A percentile compares a stretch with the other conserved stretches of the same genome.
Conservation (phyloP, 2,797 vertebrate genomes). For the Danio tinwini region DNA sequence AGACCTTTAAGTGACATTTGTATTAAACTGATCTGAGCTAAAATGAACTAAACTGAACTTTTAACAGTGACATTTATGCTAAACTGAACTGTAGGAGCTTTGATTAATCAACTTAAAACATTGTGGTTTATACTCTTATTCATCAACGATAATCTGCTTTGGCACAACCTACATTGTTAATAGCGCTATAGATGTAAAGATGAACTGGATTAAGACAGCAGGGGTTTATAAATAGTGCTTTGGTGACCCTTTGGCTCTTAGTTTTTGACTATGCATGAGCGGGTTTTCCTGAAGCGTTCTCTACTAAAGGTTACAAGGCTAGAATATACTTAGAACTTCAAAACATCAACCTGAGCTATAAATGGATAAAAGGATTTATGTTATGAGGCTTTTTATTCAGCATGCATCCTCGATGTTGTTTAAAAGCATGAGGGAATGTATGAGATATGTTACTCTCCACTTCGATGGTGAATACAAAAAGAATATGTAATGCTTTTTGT, state of each 20-base stretch:
- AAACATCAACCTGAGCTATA: conserved; percentile 7
- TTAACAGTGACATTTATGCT: too few species aligned
- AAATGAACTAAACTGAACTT: too few species aligned
- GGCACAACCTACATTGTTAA: too few species aligned
- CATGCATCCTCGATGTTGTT: background rate
- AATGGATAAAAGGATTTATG: background rate
- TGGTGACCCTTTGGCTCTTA: background rate
- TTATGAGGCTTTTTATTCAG: background rate
- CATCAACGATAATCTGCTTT: too few species aligned
- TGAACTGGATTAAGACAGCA: background rate
- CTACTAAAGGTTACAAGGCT: background rate
- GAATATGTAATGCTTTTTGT: conserved; percentile 1
- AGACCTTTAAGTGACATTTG: too few species aligned
- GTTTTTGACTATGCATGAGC: background rate
- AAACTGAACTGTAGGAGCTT: too few species aligned
- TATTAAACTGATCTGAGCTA: too few species aligned
- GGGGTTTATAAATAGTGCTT: conserved; percentile 15
- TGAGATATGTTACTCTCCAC: background rate
- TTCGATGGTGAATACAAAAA: background rate
- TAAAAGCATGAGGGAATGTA: background rate
- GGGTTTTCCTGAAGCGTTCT: background rate
- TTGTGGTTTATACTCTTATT: too few species aligned
- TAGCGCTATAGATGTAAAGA: too few species aligned
- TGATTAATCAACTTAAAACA: too few species aligned
- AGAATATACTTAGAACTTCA: background rate